A percentile compares a stretch with the other conserved stretches of the same genome.
These are phyloP conservation scores for Ageneiosus marmoratus DNA, from an alignment of 2,113 vertebrate genomes.

Conservation along the genomic window DNA sequence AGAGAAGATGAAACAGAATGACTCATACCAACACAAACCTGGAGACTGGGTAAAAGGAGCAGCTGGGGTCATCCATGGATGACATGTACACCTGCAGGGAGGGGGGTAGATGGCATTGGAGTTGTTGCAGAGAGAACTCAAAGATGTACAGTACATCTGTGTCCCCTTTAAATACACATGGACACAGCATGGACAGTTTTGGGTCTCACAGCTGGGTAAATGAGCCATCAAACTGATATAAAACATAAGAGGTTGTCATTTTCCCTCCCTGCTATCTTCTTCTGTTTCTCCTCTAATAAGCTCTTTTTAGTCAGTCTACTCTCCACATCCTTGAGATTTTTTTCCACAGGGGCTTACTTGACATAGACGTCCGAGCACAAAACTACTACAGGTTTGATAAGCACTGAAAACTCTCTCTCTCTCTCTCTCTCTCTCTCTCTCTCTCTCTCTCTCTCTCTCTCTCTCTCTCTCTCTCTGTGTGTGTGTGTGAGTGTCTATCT, in stretches of 20 bases:
- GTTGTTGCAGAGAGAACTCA: not conserved
- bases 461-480: not conserved
- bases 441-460: not conserved
- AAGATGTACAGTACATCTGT: constrained; percentile 19
- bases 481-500: no score
- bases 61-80: constrained; percentile 42
- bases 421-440: not conserved
- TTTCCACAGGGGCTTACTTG: constrained; percentile 29
- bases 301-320: not conserved
- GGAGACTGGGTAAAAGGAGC: constrained; percentile 3
- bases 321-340: constrained; percentile 5
- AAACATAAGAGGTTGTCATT: constrained; percentile 10
- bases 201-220: constrained; percentile 10
- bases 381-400: constrained; percentile 53
- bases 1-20: constrained; percentile 15
- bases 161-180: constrained; percentile 3
- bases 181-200: not conserved
- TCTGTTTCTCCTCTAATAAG: constrained; percentile 24
- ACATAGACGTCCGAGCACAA: not conserved
- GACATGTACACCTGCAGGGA: not conserved
- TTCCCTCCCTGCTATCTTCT: constrained; percentile 1
- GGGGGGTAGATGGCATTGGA: not conserved
- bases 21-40: not conserved
- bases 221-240: constrained; percentile 22
- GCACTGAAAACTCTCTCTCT: constrained; percentile 25